phyloP scores from a whole-genome alignment of 2,113 vertebrate species.

The Gobiocypris rarus region DNA sequence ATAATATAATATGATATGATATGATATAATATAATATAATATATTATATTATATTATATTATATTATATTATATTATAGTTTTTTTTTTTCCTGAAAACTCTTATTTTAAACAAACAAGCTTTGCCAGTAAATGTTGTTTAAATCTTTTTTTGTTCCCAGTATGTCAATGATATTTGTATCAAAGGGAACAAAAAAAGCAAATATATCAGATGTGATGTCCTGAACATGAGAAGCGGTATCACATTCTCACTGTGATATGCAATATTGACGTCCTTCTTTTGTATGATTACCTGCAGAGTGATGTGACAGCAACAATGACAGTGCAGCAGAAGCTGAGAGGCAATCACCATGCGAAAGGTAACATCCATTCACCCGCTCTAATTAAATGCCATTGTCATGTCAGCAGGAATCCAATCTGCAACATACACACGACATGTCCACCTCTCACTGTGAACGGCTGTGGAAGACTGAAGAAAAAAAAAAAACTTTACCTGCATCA shows the following conservation, averaged over 20 bases:
- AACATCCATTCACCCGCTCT: slow-evolving; percentile 47
- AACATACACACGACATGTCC: slow-evolving; percentile 15
- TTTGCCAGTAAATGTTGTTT: no score
- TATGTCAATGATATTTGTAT: not conserved
- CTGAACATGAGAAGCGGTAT: not conserved
- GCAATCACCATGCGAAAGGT: slow-evolving; percentile 44
- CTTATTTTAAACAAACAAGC: no score
- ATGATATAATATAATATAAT: no score
- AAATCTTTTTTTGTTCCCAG: no score
- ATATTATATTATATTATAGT: no score
- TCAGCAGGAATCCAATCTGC: slow-evolving; percentile 47
- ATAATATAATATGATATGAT: no score
- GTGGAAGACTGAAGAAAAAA: not conserved
- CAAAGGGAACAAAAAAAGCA: not conserved
- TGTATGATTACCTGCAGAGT: slow-evolving; percentile 36
- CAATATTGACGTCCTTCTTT: slow-evolving; percentile 31
- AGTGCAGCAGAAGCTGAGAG: slow-evolving; percentile 31
- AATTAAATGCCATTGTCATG: slow-evolving; percentile 55
- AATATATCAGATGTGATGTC: not conserved
- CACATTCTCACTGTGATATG: slow-evolving; percentile 10
- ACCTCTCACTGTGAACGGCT: slow-evolving; percentile 22
- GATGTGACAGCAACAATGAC: slow-evolving; percentile 30
- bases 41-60: no score
- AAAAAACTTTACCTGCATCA: slow-evolving; percentile 19
- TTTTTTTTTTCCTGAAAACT: no score